These are phyloP conservation scores for Nematolebias whitei DNA, from an alignment of 2,113 vertebrate genomes.

Conservation along the genomic window DNA sequence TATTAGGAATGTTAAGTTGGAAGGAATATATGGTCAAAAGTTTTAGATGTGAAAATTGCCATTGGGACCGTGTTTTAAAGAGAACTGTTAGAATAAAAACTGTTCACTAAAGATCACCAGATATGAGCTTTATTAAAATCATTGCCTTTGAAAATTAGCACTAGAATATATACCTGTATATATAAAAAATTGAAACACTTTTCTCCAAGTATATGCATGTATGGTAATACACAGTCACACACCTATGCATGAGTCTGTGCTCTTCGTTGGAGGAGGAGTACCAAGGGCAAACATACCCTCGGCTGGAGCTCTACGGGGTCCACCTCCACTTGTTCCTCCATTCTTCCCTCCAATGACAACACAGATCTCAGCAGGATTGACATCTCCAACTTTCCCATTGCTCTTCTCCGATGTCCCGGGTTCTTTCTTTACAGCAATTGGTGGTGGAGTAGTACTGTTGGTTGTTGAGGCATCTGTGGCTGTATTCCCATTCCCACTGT, in stretches of 20 bases:
- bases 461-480: constrained; percentile 72
- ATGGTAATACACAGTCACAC: constrained; percentile 54
- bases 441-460: constrained; percentile 56
- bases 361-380: constrained; percentile 93
- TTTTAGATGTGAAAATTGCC: too few species aligned
- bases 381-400: constrained; percentile 82
- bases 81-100: neutral
- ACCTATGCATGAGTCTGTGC: constrained; percentile 78
- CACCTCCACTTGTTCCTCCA: constrained; percentile 65
- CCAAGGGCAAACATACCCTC: constrained; percentile 87
- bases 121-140: neutral
- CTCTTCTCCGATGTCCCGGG: constrained; percentile 75
- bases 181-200: neutral
- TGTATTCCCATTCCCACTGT: constrained; percentile 41
- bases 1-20: too few species aligned
- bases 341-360: constrained; percentile 88
- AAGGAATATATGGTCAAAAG: too few species aligned
- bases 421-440: constrained; percentile 89
- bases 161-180: neutral
- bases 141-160: constrained; percentile 5
- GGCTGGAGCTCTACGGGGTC: constrained; percentile 89
- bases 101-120: too few species aligned
- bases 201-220: constrained; percentile 30
- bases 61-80: neutral
- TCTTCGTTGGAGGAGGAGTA: constrained; percentile 72